These are phyloP conservation scores for Musca vetustissima DNA, from an alignment of 1,140 invertebrate species.

Conservation along the genomic window DNA sequence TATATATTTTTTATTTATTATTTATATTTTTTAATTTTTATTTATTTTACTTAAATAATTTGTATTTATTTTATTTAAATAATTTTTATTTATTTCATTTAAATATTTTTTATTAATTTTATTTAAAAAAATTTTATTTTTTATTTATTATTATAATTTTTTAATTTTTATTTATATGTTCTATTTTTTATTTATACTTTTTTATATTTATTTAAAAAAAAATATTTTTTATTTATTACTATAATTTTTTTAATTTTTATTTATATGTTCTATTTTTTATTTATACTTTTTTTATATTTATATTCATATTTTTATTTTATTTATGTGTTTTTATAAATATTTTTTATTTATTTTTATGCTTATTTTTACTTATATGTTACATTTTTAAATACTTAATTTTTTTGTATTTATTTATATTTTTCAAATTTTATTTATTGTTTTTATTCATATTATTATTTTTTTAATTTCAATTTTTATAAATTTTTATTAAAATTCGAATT, in stretches of 20 bases:
- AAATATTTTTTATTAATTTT: too few species aligned
- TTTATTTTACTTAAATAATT: too few species aligned
- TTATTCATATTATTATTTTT: not conserved
- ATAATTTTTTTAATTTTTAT: not conserved
- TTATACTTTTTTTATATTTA: not conserved
- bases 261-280: not conserved
- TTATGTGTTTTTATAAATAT: not conserved
- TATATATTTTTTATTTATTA: too few species aligned
- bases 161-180: too few species aligned
- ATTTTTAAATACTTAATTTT: not conserved
- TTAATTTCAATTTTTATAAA: not conserved
- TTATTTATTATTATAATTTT: too few species aligned
- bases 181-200: not conserved
- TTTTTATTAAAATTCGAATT: too few species aligned
- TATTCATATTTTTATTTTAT: too few species aligned
- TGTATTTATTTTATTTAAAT: too few species aligned
- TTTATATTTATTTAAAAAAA: not conserved
- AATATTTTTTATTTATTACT: too few species aligned
- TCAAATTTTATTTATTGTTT: not conserved
- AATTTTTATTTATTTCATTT: too few species aligned
- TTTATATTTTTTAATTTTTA: too few species aligned
- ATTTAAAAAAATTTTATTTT: too few species aligned
- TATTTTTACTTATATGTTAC: not conserved
- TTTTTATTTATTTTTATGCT: not conserved
- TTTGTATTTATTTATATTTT: not conserved